Conservation (phyloP, 1,140 invertebrate species). For the Oryzaephilus surinamensis region DNA sequence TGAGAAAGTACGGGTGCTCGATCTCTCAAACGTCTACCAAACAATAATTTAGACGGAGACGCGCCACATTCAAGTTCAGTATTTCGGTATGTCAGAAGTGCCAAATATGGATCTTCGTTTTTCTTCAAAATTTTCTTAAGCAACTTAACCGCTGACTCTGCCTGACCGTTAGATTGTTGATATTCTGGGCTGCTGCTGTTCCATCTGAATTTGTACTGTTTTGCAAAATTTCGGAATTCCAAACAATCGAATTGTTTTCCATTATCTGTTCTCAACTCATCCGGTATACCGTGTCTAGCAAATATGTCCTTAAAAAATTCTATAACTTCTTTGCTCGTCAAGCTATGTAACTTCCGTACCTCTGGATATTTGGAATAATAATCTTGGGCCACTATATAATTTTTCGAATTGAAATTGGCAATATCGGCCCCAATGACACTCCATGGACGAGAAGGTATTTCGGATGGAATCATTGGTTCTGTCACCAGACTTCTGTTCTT, state of each 20-base stretch:
- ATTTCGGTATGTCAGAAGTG: neutral
- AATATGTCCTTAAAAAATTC: slow-evolving; percentile 5
- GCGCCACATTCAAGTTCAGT: slow-evolving; percentile 2
- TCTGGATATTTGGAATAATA: slow-evolving; percentile 10
- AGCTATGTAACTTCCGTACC: neutral
- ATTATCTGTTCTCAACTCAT: slow-evolving; percentile 5
- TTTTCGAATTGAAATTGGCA: neutral
- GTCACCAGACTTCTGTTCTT: neutral
- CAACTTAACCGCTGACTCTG: slow-evolving; percentile 6
- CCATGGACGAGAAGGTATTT: slow-evolving; percentile 5
- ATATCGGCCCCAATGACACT: slow-evolving; percentile 3
- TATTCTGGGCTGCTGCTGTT: slow-evolving; percentile 5
- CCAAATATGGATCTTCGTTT: neutral
- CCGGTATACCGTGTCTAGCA: slow-evolving; percentile 5
- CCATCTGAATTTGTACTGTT: slow-evolving; percentile 5
- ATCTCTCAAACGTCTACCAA: neutral
- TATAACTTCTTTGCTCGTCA: neutral
- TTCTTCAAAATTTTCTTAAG: slow-evolving; percentile 4
- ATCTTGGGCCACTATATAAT: slow-evolving; percentile 3
- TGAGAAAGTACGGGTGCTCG: neutral
- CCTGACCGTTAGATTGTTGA: slow-evolving; percentile 5
- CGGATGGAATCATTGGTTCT: slow-evolving; percentile 3
- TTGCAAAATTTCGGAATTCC: slow-evolving; percentile 8
- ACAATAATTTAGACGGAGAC: slow-evolving; percentile 4
- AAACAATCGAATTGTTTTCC: slow-evolving; percentile 3